Base-by-base conservation (phyloP, 2,113 vertebrate genomes). In the Malurus melanocephalus region DNA sequence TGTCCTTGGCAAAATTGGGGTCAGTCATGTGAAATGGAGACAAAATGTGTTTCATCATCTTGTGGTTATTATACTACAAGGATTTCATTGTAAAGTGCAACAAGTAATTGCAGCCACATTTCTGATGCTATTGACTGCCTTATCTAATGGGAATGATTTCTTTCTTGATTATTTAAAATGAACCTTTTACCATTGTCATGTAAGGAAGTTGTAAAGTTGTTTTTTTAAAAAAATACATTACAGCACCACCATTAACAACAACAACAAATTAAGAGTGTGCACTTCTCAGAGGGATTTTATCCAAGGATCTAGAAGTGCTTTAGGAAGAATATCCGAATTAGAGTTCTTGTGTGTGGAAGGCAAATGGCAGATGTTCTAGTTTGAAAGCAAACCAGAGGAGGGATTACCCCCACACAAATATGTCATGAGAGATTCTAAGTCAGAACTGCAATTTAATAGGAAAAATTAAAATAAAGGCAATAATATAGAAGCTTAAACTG, bases 81-180 rank as follows among this genome's bases (percentile, higher is more conserved):
- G 69, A 89, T 92, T 95, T 91, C 92, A 80, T 89, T 96, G 95
- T 94, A 90, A 87, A 90, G 80, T 77, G 92, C 94, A 96, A 95
- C 94, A 94, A 93, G 93, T 95, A 96, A 96, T 96, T 94, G 92
- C 80, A 93, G 52, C 84, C 87, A 92, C 28, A 14, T 92, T 94
- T 76, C 88, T 71, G 67, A 85, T 67, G 28, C 62, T 94, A 66
- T 94, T 80, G 93, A 61, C 93, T 95, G 62, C 90, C 94, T 94
- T 82, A 87, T 92, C 91, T 95, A 92, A 94, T 81, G 81, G 81
- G 82, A 76, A 82, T 93, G 7, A 92, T 90, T 95, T 93, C 93
- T 89, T 64, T 61, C 77, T 78, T 84, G 53, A 93, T 73, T 92
- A 92, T 79, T 96, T 96, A 90, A 94, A 87, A 90, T 82, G 90